These are phyloP conservation scores for Tethea ocularis DNA, from an alignment of 2,888 invertebrate species.

Conservation along the genomic window DNA sequence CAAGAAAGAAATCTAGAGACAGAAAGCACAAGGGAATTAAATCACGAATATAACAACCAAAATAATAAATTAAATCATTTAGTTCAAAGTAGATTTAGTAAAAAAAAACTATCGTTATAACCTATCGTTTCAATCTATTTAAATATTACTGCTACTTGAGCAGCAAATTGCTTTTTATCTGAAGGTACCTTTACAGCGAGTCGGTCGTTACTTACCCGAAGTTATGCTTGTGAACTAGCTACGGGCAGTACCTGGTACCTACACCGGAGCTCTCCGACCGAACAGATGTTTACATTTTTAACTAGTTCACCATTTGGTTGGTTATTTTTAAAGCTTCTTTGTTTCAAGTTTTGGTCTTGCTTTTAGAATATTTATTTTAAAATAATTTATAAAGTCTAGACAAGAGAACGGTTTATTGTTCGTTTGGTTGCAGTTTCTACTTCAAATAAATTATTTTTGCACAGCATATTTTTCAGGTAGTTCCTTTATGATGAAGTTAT, in stretches of 20 bases:
- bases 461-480: too few relatives aligned
- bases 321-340: constrained; percentile 21
- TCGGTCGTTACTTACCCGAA: constrained; percentile 30
- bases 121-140: too few relatives aligned
- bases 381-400: background rate
- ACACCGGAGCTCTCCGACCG: constrained; percentile 3
- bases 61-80: too few relatives aligned
- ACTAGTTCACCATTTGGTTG: constrained; percentile 30
- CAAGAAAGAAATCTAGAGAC: too few relatives aligned
- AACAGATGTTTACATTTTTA: constrained; percentile 39
- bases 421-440: too few relatives aligned
- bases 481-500: too few relatives aligned
- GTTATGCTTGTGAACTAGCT: constrained; percentile 26
- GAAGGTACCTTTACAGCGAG: constrained; percentile 12
- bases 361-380: background rate
- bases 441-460: too few relatives aligned
- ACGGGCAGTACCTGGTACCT: background rate
- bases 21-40: too few relatives aligned
- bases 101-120: too few relatives aligned
- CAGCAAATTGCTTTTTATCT: background rate
- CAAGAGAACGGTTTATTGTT: too few relatives aligned
- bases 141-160: background rate
- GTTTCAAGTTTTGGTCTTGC: background rate
- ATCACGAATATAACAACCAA: background rate
- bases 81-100: too few relatives aligned